phyloP scores from a whole-genome alignment of 2,797 vertebrate species.

The Dicrostonyx torquatus region DNA sequence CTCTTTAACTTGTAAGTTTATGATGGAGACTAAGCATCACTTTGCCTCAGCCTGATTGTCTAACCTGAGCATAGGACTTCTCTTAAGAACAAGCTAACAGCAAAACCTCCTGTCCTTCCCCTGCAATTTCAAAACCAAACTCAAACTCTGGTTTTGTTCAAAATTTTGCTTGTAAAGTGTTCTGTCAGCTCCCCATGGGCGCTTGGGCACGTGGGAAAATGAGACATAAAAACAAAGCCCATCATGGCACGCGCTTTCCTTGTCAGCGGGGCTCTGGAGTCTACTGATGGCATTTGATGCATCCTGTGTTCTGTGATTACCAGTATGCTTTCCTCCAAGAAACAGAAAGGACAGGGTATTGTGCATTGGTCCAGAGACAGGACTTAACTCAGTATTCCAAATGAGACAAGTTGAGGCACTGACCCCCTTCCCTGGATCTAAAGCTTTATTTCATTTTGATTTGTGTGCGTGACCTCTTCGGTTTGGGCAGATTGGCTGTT shows the following conservation, averaged over 20 bases:
- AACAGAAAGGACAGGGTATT: not conserved
- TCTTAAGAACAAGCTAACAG: not conserved
- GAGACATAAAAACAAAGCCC: constrained; percentile 40
- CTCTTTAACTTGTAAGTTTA: not conserved
- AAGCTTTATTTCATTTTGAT: constrained; percentile 10
- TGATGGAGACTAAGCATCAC: not conserved
- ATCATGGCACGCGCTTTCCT: constrained; percentile 46
- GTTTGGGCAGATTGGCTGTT: constrained; percentile 26
- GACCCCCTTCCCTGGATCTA: not conserved
- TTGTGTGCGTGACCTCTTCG: not conserved
- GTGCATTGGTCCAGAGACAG: not conserved
- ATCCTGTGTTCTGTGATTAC: constrained; percentile 56
- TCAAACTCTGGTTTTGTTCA: constrained; percentile 20
- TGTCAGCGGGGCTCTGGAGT: constrained; percentile 39
- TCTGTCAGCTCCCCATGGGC: constrained; percentile 64
- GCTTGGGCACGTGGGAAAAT: constrained; percentile 67
- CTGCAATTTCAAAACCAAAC: constrained; percentile 16
- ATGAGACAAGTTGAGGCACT: not conserved
- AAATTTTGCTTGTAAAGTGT: constrained; percentile 33
- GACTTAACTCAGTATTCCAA: constrained; percentile 31
- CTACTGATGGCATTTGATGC: constrained; percentile 67
- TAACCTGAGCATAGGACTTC: constrained; percentile 40
- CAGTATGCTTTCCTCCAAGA: constrained; percentile 45
- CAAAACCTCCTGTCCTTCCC: not conserved
- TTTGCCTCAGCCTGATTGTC: not conserved